phyloP scores from a whole-genome alignment of 2,888 invertebrate species.

The Trissolcus japonicus region DNA sequence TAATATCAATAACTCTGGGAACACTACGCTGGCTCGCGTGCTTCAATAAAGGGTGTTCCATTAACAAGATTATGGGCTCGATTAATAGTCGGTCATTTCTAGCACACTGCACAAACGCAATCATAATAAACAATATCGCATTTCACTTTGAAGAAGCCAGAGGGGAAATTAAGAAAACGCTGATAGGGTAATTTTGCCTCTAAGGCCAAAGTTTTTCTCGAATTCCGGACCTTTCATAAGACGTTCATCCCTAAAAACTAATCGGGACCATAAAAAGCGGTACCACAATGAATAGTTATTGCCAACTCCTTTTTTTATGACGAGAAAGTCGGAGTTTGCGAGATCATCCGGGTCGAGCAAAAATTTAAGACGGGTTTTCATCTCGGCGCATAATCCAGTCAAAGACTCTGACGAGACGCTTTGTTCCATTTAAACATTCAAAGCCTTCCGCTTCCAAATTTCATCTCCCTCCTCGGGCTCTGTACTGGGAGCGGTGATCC shows the following conservation, averaged over 20 bases:
- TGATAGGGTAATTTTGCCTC: constrained; percentile 7
- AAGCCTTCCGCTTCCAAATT: constrained; percentile 1
- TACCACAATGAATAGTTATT: background rate
- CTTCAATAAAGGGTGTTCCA: constrained; percentile 57
- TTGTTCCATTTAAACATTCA: constrained; percentile 21
- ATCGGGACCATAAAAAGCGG: too few species aligned
- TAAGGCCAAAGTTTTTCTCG: constrained; percentile 15
- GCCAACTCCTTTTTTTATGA: background rate
- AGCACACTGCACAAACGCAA: constrained; percentile 49
- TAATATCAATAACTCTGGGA: constrained; percentile 54
- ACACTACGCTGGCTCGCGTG: constrained; percentile 38
- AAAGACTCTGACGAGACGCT: constrained; percentile 16
- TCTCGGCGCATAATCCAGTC: constrained; percentile 39
- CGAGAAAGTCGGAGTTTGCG: constrained; percentile 18
- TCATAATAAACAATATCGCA: constrained; percentile 54
- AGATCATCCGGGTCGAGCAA: constrained; percentile 27
- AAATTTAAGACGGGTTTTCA: constrained; percentile 44
- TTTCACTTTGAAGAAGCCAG: constrained; percentile 32
- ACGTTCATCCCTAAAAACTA: background rate
- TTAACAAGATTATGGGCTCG: constrained; percentile 55
- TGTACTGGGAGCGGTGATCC: background rate
- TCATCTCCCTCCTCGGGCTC: background rate
- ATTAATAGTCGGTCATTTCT: constrained; percentile 55
- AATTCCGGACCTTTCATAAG: constrained; percentile 1
- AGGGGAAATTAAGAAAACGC: constrained; percentile 3